phyloP scores from a whole-genome alignment of 2,797 vertebrate genomes.

The Orientallactaga sibirica region DNA sequence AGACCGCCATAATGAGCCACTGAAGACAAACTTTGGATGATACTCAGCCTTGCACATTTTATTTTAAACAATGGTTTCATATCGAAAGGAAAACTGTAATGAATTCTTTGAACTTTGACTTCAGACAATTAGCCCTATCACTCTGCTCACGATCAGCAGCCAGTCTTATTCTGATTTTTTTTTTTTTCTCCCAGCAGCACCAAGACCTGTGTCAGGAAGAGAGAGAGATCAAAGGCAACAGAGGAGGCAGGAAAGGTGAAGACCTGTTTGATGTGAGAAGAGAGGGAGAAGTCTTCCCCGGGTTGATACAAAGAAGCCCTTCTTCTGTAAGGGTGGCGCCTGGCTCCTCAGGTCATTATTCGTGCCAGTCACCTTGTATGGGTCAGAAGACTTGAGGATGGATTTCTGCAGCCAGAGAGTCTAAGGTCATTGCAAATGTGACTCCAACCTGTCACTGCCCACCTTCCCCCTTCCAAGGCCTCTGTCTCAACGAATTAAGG shows the following conservation, averaged over 20 bases:
- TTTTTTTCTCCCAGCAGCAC: conserved; percentile 14
- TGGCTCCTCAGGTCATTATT: conserved; percentile 66
- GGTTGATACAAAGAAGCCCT: conserved; percentile 74
- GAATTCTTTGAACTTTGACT: conserved; percentile 57
- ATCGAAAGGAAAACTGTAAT: conserved; percentile 47
- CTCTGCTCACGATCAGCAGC: conserved; percentile 20
- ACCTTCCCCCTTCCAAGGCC: background rate
- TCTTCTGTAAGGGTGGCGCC: conserved; percentile 59
- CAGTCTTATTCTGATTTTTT: conserved; percentile 41
- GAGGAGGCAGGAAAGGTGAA: background rate
- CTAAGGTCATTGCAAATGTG: conserved; percentile 38
- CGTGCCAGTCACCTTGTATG: conserved; percentile 71
- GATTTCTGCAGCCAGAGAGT: conserved; percentile 72
- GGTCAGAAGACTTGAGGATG: conserved; percentile 79
- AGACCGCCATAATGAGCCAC: background rate
- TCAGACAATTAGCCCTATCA: conserved; percentile 26
- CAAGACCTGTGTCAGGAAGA: conserved; percentile 61
- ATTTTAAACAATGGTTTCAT: background rate
- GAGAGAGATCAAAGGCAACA: conserved; percentile 71
- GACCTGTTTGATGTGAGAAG: conserved; percentile 72
- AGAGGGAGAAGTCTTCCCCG: conserved; percentile 30
- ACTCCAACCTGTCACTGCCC: conserved; percentile 51
- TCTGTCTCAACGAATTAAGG: conserved; percentile 60
- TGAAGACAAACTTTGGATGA: background rate
- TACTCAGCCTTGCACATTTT: background rate